A percentile compares a stretch with the other conserved stretches of the same genome.
Evolutionary conservation across 2,797 vertebrate species (phyloP).

Genomic region (Manis pentadactyla): DNA sequence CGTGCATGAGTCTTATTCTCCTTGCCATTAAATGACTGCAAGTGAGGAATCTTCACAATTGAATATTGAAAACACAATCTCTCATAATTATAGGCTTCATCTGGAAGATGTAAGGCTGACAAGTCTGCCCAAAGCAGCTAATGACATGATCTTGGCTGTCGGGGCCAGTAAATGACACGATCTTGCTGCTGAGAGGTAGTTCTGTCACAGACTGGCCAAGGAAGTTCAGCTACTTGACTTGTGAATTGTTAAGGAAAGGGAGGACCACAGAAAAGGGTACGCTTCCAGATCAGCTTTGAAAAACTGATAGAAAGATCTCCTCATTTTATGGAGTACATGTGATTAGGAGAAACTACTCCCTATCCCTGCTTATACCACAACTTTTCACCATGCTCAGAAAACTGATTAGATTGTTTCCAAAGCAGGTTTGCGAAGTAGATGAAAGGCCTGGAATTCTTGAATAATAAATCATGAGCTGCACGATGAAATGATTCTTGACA

Average conservation of each 20-base stretch:
- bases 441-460: conserved; percentile 48
- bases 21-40: neutral
- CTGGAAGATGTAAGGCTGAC: conserved; percentile 22
- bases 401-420: conserved; percentile 36
- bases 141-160: neutral
- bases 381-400: neutral
- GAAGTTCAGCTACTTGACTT: neutral
- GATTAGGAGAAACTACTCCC: neutral
- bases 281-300: neutral
- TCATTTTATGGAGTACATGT: neutral
- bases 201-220: neutral
- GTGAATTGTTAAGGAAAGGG: conserved; percentile 34
- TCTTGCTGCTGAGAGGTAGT: neutral
- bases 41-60: neutral
- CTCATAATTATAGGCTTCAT: neutral
- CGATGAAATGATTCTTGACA: conserved; percentile 73
- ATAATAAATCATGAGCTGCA: conserved; percentile 50
- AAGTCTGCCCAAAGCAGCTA: neutral
- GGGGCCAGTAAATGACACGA: neutral
- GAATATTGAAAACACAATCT: conserved; percentile 6
- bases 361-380: neutral
- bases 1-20: neutral
- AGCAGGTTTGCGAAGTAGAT: conserved; percentile 26
- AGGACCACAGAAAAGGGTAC: neutral
- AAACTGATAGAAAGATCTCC: conserved; percentile 3